A percentile compares a stretch with the other conserved stretches of the same genome.
These are phyloP conservation scores for Sigmodon hispidus DNA, from an alignment of 2,113 vertebrate species.

Conservation along the genomic window DNA sequence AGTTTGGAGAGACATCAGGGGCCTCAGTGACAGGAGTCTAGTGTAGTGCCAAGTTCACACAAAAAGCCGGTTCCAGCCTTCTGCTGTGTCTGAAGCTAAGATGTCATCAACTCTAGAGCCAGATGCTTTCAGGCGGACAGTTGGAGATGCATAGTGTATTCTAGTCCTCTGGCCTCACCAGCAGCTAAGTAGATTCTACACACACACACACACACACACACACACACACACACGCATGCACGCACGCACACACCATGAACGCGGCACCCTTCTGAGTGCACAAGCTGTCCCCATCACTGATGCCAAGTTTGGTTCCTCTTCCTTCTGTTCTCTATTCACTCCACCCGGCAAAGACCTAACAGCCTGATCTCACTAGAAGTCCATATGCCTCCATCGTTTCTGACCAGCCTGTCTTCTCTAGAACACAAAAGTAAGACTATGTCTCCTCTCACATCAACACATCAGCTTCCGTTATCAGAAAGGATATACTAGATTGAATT, in stretches of 20 bases:
- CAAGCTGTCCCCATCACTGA: conserved; percentile 78
- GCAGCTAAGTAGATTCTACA: background rate
- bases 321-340: background rate
- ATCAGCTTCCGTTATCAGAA: conserved; percentile 75
- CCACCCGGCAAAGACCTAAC: conserved; percentile 78
- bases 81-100: background rate
- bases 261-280: conserved; percentile 76
- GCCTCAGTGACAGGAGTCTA: background rate
- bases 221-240: background rate
- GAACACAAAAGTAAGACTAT: conserved; percentile 74
- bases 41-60: background rate
- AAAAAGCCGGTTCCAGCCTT: background rate
- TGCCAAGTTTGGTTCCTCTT: conserved; percentile 68
- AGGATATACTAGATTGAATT: conserved; percentile 69
- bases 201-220: background rate
- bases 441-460: conserved; percentile 78
- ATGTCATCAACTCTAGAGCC: background rate
- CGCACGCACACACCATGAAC: background rate
- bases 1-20: background rate
- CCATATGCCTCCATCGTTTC: conserved; percentile 82
- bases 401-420: conserved; percentile 75
- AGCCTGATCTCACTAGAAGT: conserved; percentile 79
- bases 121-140: rapidly evolving
- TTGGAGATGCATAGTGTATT: no score
- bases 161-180: background rate